Base-by-base conservation (phyloP, 2,797 vertebrate genomes). In the Calcarius lapponicus region DNA sequence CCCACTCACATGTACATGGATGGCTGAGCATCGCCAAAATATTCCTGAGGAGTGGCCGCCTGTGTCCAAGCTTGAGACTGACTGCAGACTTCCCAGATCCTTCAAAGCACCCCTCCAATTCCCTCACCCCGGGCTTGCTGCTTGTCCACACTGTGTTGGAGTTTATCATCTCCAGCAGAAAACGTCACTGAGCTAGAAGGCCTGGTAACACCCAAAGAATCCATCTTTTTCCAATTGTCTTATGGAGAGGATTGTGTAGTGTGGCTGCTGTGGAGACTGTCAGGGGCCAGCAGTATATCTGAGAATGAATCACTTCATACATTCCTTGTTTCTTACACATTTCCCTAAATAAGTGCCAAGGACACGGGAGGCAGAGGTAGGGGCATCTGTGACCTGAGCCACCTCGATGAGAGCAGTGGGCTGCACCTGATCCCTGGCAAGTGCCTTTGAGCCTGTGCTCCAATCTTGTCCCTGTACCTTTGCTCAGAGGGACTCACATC, bases 191-290 rank as follows among this genome's bases (percentile, higher is more conserved):
- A 72, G 34, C 34, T 62, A 32, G 62, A 80, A 86, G 76, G 60
- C 36, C 67, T 79, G 74, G 51, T 82, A 88, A 48, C 70, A 84
- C 66, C 90, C 88, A 67, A 91, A 62, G 22, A 66, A 91, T 32
- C 48, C n/a, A 7, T 36, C 54, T 73, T 95, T 90, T 92, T 79
- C 62, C 73, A 73, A n/a, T 73, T 86, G 92, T 92, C 51, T 78
- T 34, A 36, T 0, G 8, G 48, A 74, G 67, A 0, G 0, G 64
- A 60, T 6, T 53, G 65, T 43, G 38, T 45, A 75, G 61, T 74
- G 70, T 40, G n/a, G 73, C 92, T 94, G 90, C 90, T 79, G 66
- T 79, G 90, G 86, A 95, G 70, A 93, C 86, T 79, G 83, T 73
- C 60, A 81, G 65, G 90, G 70, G 36, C 0, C 1, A 10, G 51